Conservation (phyloP, 1,140 invertebrate genomes). For the Ericerus pela region DNA sequence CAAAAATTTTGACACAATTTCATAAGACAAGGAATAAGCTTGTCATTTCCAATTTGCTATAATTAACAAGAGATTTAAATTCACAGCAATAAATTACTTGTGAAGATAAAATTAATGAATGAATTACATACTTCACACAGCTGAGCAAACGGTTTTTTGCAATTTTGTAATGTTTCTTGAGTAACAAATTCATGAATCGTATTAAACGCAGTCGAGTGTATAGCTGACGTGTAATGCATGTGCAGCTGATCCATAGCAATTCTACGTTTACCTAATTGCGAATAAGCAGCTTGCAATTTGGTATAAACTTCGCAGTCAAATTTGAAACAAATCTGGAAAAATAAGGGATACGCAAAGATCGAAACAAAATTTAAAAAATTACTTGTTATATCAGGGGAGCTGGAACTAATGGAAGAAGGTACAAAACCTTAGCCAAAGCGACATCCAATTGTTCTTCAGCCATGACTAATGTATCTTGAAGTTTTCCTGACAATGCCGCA, state of each 20-base stretch:
- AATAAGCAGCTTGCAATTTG: conserved; percentile 73
- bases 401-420: neutral
- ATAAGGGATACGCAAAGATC: conserved; percentile 14
- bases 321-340: conserved; percentile 43
- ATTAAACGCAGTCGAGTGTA: conserved; percentile 74
- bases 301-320: conserved; percentile 57
- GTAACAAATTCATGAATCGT: conserved; percentile 57
- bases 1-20: conserved; percentile 71
- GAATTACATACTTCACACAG: conserved; percentile 44
- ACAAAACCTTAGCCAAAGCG: conserved; percentile 56
- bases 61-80: conserved; percentile 20
- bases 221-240: conserved; percentile 87
- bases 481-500: conserved; percentile 63
- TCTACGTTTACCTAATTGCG: conserved; percentile 68
- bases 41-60: conserved; percentile 53
- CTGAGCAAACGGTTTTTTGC: conserved; percentile 60
- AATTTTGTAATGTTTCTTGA: conserved; percentile 39
- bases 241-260: conserved; percentile 85
- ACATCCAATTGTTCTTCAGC: conserved; percentile 83
- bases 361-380: neutral
- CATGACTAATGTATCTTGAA: conserved; percentile 81
- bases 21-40: conserved; percentile 63
- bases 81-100: neutral
- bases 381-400: neutral
- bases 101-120: conserved; percentile 14